phyloP scores from a whole-genome alignment of 2,797 vertebrate species.

The Pangasius sanitwongsei region DNA sequence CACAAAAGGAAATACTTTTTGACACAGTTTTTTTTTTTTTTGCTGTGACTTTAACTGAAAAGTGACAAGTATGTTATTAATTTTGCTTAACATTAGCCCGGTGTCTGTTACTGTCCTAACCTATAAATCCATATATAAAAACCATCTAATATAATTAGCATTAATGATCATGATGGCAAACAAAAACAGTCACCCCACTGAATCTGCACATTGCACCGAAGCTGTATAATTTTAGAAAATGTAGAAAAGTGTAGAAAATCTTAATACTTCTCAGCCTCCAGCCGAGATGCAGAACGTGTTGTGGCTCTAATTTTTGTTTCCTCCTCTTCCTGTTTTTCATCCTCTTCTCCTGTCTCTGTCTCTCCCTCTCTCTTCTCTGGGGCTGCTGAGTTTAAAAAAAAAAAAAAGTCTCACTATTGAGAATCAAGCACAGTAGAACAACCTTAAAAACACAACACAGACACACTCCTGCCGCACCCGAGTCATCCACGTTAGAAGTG shows the following conservation, averaged over 20 bases:
- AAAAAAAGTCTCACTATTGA: not conserved
- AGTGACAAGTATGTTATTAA: too few relatives aligned
- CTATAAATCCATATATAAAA: too few relatives aligned
- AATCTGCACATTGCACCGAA: not conserved
- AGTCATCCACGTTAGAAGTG: slow-evolving; percentile 55
- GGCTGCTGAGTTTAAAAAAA: not conserved
- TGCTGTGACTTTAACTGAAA: too few relatives aligned
- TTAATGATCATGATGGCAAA: too few relatives aligned
- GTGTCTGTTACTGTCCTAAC: too few relatives aligned
- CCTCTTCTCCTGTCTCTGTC: slow-evolving; percentile 74
- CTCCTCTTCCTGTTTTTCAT: slow-evolving; percentile 75
- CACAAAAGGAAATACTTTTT: slow-evolving; percentile 28
- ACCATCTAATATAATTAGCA: too few relatives aligned
- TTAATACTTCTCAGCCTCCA: slow-evolving; percentile 89
- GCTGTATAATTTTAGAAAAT: not conserved
- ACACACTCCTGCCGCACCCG: slow-evolving; percentile 55
- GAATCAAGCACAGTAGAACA: not conserved
- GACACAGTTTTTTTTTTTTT: too few relatives aligned
- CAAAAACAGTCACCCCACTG: not conserved
- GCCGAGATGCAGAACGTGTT: slow-evolving; percentile 83
- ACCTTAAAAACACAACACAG: not conserved
- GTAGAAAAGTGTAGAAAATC: too few relatives aligned
- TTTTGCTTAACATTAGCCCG: too few relatives aligned
- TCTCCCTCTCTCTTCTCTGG: slow-evolving; percentile 65
- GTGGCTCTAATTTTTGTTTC: slow-evolving; percentile 78